Conservation (phyloP, 2,113 vertebrate species). For the Bombycilla garrulus region DNA sequence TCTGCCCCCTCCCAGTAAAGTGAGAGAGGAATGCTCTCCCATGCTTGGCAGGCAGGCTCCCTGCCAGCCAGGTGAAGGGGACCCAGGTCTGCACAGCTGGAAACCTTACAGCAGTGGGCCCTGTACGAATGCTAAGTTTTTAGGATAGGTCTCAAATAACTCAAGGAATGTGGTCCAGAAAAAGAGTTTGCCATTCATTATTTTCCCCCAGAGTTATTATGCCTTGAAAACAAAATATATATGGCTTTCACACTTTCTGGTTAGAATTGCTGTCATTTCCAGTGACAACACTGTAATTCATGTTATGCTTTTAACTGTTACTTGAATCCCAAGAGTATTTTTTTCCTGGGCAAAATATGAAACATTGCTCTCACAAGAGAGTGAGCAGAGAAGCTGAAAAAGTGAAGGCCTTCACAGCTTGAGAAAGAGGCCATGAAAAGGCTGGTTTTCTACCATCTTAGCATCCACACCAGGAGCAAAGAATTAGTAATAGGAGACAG, state of each 20-base stretch:
- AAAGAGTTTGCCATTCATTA: background rate
- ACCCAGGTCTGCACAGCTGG: background rate
- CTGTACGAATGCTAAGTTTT: background rate
- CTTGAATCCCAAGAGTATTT: conserved; percentile 5
- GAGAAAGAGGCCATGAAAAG: background rate
- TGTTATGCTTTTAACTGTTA: conserved; percentile 35
- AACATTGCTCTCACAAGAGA: background rate
- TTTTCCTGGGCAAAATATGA: conserved; percentile 11
- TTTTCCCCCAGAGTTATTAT: background rate
- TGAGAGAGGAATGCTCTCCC: background rate
- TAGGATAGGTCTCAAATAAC: background rate
- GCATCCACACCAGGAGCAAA: background rate
- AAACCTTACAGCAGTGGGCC: background rate
- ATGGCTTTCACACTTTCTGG: conserved; percentile 23
- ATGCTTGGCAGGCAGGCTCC: background rate
- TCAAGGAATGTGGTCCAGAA: background rate
- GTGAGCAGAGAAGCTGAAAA: background rate
- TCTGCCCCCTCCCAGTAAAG: background rate
- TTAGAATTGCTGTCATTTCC: conserved; percentile 42
- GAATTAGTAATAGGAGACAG: background rate
- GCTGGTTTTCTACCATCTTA: background rate
- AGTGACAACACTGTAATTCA: conserved; percentile 37
- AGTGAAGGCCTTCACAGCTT: background rate
- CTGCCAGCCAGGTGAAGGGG: background rate
- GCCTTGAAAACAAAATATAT: conserved; percentile 25